Evolutionary conservation across 1,140 invertebrate genomes (phyloP), one percentile per base, ranked within the genome.

Genomic region (Heliconius himera): DNA sequence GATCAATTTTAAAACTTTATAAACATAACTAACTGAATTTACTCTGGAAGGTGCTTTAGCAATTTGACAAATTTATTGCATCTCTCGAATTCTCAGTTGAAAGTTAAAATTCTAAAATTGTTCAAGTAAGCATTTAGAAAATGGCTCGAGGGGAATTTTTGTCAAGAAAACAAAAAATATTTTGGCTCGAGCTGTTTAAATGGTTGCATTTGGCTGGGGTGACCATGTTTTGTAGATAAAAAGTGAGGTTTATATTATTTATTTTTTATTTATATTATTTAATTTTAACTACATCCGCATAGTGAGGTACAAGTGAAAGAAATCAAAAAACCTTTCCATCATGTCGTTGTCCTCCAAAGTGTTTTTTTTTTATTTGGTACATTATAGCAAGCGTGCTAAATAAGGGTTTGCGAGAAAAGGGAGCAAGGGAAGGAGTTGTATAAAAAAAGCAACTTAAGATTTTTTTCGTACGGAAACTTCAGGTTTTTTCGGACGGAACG

Each of bases 161-260:
- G 79, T 77, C 60, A 66, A 70, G 76, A 74, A 76, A 49, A 76
- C 71, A 77, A 81, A 81, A 81, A 77, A 74, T 76, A 72, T 77
- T 74, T 77, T 77, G 79, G 75, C 78, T 66, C 73, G 51, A 70
- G 73, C 74, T 81, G 77, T 74, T 54, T 74, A 81, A 81, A 74
- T 46, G 76, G 71, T 81, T 54, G 79, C 78, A 80, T 77, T 72
- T 77, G 72, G 29, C 13, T 49, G 41, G 72, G 79, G 76, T 51
- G 41, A 20, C 79, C 75, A 81, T 56, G 66, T 36, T 16, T 26
- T 54, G 60, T 60, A 13, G 13, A 13, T 11, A 66, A 6, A 2
- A 66, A 66, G 29, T 46, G 49, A 46, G 13, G 41, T 46, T 16
- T 46, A 13, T 16, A 46, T 4, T 46, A 46, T 13, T 46, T 46